Conservation (phyloP, 2,113 vertebrate genomes). For the Cottus gobio region DNA sequence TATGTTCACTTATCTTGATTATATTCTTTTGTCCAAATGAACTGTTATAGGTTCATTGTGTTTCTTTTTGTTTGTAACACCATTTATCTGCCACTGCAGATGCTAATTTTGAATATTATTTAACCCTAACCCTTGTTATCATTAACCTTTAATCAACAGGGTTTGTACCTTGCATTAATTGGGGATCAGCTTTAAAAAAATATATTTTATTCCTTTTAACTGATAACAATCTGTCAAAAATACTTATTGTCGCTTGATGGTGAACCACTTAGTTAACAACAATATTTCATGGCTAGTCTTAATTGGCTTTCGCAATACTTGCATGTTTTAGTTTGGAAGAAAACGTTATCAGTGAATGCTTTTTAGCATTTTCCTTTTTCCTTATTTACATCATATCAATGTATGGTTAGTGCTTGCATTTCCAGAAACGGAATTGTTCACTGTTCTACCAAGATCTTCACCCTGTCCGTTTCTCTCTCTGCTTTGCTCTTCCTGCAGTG, state of each 20-base stretch:
- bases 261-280: neutral
- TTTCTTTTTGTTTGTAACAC: neutral
- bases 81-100: neutral
- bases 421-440: neutral
- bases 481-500: conserved; percentile 82
- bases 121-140: no score
- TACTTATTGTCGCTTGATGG: no score
- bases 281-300: neutral
- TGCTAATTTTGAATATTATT: no score
- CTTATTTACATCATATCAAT: neutral
- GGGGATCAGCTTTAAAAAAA: no score
- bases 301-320: neutral
- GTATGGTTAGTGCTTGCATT: neutral
- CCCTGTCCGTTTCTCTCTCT: neutral
- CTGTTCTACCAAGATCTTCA: neutral
- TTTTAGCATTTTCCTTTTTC: neutral
- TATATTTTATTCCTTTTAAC: neutral
- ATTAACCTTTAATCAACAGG: no score
- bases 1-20: neutral
- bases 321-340: neutral
- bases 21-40: neutral
- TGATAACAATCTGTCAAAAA: neutral
- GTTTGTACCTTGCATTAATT: neutral
- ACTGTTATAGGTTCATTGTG: neutral
- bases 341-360: neutral